Evolutionary conservation across 2,888 invertebrate genomes (phyloP), one percentile per base, ranked within the genome.

Genomic region (Callyntrura guangdongensis): DNA sequence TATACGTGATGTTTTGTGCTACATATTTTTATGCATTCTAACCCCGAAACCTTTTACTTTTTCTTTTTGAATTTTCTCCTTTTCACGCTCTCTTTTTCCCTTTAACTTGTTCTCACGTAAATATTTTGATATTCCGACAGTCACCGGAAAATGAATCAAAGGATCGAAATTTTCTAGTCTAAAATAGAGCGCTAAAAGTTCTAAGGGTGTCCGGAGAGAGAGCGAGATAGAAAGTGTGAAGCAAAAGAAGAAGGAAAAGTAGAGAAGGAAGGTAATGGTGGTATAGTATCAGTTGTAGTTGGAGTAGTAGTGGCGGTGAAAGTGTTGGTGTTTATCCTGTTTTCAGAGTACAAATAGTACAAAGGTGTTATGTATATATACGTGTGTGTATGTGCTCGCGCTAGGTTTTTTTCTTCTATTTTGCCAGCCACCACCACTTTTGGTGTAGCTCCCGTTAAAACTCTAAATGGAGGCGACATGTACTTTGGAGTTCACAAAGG

Each of bases 121-220:
- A 56, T 69, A 77, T 90, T 91, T 91, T 92, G 92, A 91, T 91
- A 92, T 91, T 92, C 90, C 84, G 85, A 88, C 53, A 91, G 90
- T 91, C 85, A 88, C 90, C 79, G 89, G 92, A 90, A 90, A 91
- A 91, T 92, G 92, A 92, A 92, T 91, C 91, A 90, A 92, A 90
- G 86, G 86, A 81, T 85, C 85, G 90, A 90, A 86, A 90, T 81
- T 90, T 86, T 49, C 79, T 67, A 85, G 83, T 83, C 84, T 36
- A 86, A 36, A 61, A 77, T 59, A 90, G 72, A 81, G 72, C 86
- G 84, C 85, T 81, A 25, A 36, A 61, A 56, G 36, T 67, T 90
- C 67, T 69, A 79, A 67, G 85, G 90, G 86, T 81, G 90, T 83
- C 88, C 89, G 77, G 36, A 67, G 86, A 67, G 6, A 36, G 36